phyloP scores from a whole-genome alignment of 2,797 vertebrate genomes.

The Argentina silus region DNA sequence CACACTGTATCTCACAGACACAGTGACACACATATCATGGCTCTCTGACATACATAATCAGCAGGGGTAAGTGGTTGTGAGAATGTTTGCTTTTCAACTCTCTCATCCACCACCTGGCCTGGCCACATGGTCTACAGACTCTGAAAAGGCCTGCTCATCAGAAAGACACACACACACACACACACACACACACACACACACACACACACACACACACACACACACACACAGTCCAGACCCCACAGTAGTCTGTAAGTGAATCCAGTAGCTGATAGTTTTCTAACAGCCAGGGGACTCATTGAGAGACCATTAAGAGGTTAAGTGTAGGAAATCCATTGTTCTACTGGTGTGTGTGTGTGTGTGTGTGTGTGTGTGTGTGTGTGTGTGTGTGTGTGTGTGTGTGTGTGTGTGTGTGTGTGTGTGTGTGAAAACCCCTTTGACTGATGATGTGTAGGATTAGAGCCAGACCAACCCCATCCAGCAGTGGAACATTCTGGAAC shows the following conservation, averaged over 20 bases:
- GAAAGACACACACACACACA: conserved; percentile 41
- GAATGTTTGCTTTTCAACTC: conserved; percentile 41
- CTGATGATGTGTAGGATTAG: conserved; percentile 71
- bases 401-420: too few relatives aligned
- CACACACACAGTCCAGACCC: conserved; percentile 50
- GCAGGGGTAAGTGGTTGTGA: conserved; percentile 41
- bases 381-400: neutral
- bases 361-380: too few relatives aligned
- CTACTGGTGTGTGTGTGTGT: conserved; percentile 45
- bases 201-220: neutral
- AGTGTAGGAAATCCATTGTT: conserved; percentile 81
- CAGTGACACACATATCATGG: neutral
- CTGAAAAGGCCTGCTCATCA: conserved; percentile 58
- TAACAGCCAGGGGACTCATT: conserved; percentile 79
- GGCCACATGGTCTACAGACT: conserved; percentile 25
- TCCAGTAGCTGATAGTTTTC: conserved; percentile 76
- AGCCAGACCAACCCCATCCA: conserved; percentile 25
- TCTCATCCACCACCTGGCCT: conserved; percentile 41
- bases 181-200: conserved; percentile 6
- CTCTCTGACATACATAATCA: neutral
- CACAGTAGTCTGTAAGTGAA: conserved; percentile 73
- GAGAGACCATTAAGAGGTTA: conserved; percentile 83
- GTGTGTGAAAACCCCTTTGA: neutral
- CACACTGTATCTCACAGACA: neutral
- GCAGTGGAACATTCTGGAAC: conserved; percentile 38